phyloP scores from a whole-genome alignment of 2,113 vertebrate species.

The Coptodon rendalli region DNA sequence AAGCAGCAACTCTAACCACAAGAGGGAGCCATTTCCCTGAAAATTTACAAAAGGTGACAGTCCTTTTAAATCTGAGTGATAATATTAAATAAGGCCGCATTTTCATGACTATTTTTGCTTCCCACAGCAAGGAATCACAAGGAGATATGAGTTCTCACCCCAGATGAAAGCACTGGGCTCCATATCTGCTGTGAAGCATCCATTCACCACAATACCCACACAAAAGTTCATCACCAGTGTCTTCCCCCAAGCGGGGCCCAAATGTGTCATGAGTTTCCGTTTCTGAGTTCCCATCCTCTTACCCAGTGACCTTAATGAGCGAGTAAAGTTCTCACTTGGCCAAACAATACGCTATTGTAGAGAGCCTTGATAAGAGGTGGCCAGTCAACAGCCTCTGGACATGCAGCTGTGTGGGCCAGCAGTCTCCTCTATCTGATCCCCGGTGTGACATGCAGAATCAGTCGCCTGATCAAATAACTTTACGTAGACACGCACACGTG shows the following conservation, averaged over 20 bases:
- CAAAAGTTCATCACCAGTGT: conserved; percentile 56
- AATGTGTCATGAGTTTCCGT: conserved; percentile 58
- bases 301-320: conserved; percentile 64
- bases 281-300: conserved; percentile 51
- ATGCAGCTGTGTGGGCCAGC: conserved; percentile 58
- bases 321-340: conserved; percentile 54
- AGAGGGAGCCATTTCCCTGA: conserved; percentile 61
- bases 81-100: neutral
- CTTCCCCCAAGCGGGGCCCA: conserved; percentile 44
- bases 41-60: neutral
- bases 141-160: conserved; percentile 18
- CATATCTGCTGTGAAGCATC: conserved; percentile 27
- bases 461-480: conserved; percentile 47
- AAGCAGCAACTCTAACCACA: conserved; percentile 11
- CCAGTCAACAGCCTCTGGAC: conserved; percentile 60
- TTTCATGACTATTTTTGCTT: conserved; percentile 14
- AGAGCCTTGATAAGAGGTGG: conserved; percentile 38
- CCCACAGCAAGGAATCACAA: conserved; percentile 8
- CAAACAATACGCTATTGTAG: conserved; percentile 68
- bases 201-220: conserved; percentile 43
- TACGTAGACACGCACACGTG: conserved; percentile 24
- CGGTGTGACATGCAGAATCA: conserved; percentile 30
- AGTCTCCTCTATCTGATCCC: conserved; percentile 37
- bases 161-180: conserved; percentile 30
- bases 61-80: neutral